A percentile compares a stretch with the other conserved stretches of the same genome.
Evolutionary conservation across 2,113 vertebrate genomes (phyloP).

Genomic region (Aplodontia rufa): DNA sequence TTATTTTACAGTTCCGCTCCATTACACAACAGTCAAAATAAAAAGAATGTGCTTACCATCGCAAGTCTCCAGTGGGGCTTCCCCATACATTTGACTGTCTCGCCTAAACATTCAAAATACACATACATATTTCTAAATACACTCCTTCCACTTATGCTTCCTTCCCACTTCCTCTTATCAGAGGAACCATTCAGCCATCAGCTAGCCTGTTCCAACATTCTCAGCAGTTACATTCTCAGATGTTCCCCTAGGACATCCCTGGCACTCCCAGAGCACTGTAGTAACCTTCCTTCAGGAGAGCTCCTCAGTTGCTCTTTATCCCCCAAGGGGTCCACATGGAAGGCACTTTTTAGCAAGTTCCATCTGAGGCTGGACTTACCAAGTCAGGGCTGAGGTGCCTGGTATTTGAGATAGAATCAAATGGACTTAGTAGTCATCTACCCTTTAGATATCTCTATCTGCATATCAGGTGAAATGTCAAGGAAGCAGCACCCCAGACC

Average conservation of each 20-base stretch:
- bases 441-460: not conserved
- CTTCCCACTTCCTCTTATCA: slow-evolving; percentile 30
- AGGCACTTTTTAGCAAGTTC: not conserved
- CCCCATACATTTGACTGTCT: not conserved
- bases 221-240: not conserved
- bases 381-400: not conserved
- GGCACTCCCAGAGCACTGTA: not conserved
- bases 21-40: slow-evolving; percentile 31
- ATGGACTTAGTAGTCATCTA: not conserved
- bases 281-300: not conserved
- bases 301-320: not conserved
- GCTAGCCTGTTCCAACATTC: not conserved
- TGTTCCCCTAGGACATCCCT: not conserved
- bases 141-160: not conserved
- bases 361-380: not conserved
- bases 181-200: not conserved
- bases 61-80: not conserved
- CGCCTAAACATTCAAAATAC: not conserved
- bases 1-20: slow-evolving; percentile 23
- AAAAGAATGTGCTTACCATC: slow-evolving; percentile 37
- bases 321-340: not conserved
- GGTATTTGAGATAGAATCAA: not conserved
- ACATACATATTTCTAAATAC: not conserved
- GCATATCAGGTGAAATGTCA: not conserved
- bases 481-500: not conserved